A percentile compares a stretch with the other conserved stretches of the same genome.
phyloP scores from a whole-genome alignment of 2,797 vertebrate species.

The Antrozous pallidus region DNA sequence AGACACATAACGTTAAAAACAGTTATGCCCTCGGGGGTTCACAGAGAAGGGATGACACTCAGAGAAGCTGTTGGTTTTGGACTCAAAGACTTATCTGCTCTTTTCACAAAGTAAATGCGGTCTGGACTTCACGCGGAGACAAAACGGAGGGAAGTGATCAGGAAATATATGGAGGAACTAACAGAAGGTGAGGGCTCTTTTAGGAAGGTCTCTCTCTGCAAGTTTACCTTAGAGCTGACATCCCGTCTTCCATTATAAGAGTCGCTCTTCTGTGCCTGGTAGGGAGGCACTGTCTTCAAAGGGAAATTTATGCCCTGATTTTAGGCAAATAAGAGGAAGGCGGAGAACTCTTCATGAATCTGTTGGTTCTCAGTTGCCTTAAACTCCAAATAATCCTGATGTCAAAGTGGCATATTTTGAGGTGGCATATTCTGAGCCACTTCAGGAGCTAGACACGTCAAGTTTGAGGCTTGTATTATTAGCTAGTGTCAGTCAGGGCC shows the following conservation, averaged over 20 bases:
- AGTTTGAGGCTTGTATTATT: not conserved
- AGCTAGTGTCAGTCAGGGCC: not conserved
- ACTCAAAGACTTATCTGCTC: not conserved
- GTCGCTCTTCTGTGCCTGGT: not conserved
- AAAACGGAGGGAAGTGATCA: not conserved
- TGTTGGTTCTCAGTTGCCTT: not conserved
- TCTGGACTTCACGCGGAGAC: not conserved
- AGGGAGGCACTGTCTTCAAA: not conserved
- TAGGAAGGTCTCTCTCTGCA: not conserved
- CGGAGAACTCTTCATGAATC: not conserved
- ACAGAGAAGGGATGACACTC: not conserved
- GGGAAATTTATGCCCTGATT: not conserved
- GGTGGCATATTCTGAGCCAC: not conserved
- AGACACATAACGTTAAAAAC: not conserved
- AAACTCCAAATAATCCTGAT: not conserved
- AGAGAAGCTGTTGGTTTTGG: not conserved
- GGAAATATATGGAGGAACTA: not conserved
- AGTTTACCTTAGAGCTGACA: not conserved
- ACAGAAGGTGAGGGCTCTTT: not conserved
- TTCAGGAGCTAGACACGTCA: not conserved
- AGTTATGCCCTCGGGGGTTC: not conserved
- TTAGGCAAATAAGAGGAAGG: not conserved
- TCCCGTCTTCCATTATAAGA: not conserved
- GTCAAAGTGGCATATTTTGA: not conserved
- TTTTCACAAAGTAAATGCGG: not conserved